Percentiles rank a stretch among this genome's conserved stretches.
phyloP scores from a whole-genome alignment of 2,888 invertebrate species.

The Idaea biselata region DNA sequence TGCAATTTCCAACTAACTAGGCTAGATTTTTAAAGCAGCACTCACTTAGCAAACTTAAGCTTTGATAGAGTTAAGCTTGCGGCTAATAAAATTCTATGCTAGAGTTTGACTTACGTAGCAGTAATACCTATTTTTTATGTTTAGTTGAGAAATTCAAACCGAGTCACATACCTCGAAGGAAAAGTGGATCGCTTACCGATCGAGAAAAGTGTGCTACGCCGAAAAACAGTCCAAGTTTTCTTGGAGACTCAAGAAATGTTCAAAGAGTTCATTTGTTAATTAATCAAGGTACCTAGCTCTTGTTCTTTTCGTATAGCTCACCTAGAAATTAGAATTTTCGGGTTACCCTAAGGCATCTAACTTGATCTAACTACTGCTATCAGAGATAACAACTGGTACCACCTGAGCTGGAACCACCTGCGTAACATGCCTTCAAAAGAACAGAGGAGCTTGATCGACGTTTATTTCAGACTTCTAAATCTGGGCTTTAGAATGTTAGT shows the following conservation, averaged over 20 bases:
- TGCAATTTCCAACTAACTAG: too few relatives aligned
- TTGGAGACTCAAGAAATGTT: constrained; percentile 37
- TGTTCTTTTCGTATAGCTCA: too few relatives aligned
- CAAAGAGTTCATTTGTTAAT: constrained; percentile 50
- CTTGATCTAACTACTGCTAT: too few relatives aligned
- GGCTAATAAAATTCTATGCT: neutral
- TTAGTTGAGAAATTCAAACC: constrained; percentile 35
- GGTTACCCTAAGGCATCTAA: neutral
- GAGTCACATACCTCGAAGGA: constrained; percentile 49
- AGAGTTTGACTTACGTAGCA: neutral
- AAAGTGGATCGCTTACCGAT: constrained; percentile 18
- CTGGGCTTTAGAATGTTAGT: too few relatives aligned
- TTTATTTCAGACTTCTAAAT: too few relatives aligned
- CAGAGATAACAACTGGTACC: too few relatives aligned
- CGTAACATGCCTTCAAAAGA: too few relatives aligned
- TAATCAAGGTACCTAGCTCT: constrained; percentile 39
- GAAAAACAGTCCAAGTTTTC: constrained; percentile 12
- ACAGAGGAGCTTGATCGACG: too few relatives aligned
- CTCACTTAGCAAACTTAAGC: neutral
- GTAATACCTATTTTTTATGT: constrained; percentile 4
- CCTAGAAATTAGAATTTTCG: too few relatives aligned
- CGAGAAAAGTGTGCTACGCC: constrained; percentile 16
- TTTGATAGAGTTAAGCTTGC: neutral
- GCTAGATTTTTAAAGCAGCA: too few relatives aligned
- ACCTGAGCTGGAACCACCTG: too few relatives aligned